Evolutionary conservation across 2,888 invertebrate genomes (phyloP), one percentile per base, ranked within the genome.

Genomic region (Petrophora chlorosata): DNA sequence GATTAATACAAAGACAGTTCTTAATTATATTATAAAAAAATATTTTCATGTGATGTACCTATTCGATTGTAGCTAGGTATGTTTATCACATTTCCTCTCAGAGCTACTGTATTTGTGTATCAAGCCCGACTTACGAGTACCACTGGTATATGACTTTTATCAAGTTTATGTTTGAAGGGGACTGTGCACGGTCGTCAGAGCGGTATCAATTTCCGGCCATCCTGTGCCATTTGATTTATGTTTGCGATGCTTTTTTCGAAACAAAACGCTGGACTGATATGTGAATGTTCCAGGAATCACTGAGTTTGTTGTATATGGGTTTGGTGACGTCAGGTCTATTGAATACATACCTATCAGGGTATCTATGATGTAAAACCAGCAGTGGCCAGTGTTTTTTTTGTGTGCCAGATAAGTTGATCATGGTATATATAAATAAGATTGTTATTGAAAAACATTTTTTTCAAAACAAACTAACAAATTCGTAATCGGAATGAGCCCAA

Each of bases 191-290:
- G 69, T 64, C 63, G 75, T 70, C 76, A 72, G 73, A 76, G 64
- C 76, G 79, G 82, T 84, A 84, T 83, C 82, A 84, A 85, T 85
- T 85, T 85, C 85, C 85, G 83, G 79, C 61, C 67, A 70, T 70
- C 70, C 73, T 70, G 68, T 70, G 72, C 73, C 73, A 71, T 82
- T 80, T 83, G 83, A 85, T 85, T 83, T 81, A 81, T 82, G 80
- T 81, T 77, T 73, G 71, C 72, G 51, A 72, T 71, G 64, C 67
- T 56, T 73, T 79, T 78, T 76, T 73, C 14, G 30, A 63, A 53
- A 58, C 52, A 61, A 61, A 65, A 63, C 60, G 56, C 22, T 32
- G 23, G 38, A 39, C 28, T 32, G 34, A 38, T 43, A 43, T 28
- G 16, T 22, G 49, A 25, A 25, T 25, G 25, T 25, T 10, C 10